Percentiles rank a stretch among this genome's conserved stretches.
phyloP scores from a whole-genome alignment of 2,113 vertebrate species.

The Hylia prasina region DNA sequence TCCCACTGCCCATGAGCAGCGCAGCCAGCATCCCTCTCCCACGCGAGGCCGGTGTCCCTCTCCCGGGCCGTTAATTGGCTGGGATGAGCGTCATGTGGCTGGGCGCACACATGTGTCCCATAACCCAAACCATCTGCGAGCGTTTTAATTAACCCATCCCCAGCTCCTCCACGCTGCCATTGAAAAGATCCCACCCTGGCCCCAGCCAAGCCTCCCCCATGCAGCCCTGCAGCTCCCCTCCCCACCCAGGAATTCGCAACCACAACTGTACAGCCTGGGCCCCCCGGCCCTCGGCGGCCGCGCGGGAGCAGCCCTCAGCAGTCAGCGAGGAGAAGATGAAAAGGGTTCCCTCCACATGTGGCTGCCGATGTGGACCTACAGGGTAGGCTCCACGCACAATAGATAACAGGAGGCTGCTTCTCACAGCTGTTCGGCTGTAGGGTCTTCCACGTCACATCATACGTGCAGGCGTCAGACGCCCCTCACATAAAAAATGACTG shows the following conservation, averaged over 20 bases:
- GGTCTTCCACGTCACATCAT: background rate
- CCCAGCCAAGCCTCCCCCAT: background rate
- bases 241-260: conserved; percentile 37
- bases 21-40: background rate
- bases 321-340: conserved; percentile 13
- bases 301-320: background rate
- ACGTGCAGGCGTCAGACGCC: background rate
- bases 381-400: conserved; percentile 31
- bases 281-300: background rate
- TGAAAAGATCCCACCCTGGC: conserved; percentile 12
- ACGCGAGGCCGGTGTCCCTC: background rate
- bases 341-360: conserved; percentile 47
- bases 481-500: background rate
- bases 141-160: background rate
- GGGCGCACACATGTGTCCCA: conserved; percentile 30
- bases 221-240: conserved; percentile 13
- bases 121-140: conserved; percentile 55
- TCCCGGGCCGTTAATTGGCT: background rate
- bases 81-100: background rate
- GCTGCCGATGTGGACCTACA: conserved; percentile 1
- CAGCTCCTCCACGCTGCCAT: background rate
- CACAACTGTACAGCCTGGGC: conserved; percentile 20
- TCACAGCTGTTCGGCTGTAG: background rate
- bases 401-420: conserved; percentile 46
- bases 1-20: background rate